These are phyloP conservation scores for Amblyraja radiata DNA, from an alignment of 2,797 vertebrate genomes.

Conservation along the genomic window DNA sequence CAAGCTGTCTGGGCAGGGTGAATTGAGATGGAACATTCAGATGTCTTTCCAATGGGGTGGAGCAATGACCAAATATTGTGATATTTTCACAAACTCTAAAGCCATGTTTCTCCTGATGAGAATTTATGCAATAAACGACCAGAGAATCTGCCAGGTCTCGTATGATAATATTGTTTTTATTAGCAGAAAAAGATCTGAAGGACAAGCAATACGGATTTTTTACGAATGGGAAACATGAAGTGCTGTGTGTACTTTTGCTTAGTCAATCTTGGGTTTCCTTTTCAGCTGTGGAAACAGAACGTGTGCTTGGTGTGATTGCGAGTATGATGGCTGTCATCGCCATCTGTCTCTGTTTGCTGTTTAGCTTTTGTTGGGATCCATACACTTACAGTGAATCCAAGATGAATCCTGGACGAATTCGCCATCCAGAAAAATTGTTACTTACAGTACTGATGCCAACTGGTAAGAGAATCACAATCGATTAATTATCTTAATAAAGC, in stretches of 20 bases:
- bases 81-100: neutral
- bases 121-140: neutral
- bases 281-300: conserved; percentile 55
- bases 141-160: neutral
- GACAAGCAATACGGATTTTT: neutral
- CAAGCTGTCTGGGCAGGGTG: neutral
- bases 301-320: conserved; percentile 59
- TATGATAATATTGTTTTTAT: neutral
- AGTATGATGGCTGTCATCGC: conserved; percentile 63
- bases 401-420: conserved; percentile 58
- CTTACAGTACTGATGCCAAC: conserved; percentile 59
- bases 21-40: neutral
- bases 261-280: neutral
- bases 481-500: neutral
- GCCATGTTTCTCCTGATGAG: neutral
- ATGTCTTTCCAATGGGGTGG: neutral
- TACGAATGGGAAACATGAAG: neutral
- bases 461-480: neutral
- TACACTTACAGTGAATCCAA: conserved; percentile 57
- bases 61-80: neutral
- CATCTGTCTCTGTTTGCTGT: conserved; percentile 58
- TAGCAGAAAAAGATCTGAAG: neutral
- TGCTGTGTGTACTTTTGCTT: neutral
- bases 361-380: conserved; percentile 67
- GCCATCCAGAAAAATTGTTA: conserved; percentile 64